phyloP scores from a whole-genome alignment of 2,888 invertebrate species.

The Acanthoscelides obtectus region DNA sequence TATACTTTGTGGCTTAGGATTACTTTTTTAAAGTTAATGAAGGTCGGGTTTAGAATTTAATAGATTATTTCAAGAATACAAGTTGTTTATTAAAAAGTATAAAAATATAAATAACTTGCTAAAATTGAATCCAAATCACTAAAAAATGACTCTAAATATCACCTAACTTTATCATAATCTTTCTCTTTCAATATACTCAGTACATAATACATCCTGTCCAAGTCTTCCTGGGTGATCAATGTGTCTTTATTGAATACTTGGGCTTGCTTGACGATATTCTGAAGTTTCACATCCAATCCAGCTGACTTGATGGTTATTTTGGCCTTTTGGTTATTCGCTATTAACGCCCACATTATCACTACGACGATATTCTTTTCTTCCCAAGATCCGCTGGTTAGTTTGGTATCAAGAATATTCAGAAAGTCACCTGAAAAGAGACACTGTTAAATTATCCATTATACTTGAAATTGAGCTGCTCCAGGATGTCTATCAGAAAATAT shows the following conservation, averaged over 20 bases:
- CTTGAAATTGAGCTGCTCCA: too few species aligned
- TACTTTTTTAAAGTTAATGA: too few species aligned
- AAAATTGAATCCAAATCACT: not conserved
- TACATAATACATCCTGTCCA: constrained; percentile 39
- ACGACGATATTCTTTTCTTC: constrained; percentile 49
- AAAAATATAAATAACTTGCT: not conserved
- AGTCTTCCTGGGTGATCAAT: constrained; percentile 32
- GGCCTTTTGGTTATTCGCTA: constrained; percentile 66
- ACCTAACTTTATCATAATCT: constrained; percentile 15
- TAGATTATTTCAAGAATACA: not conserved
- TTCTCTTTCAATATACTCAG: constrained; percentile 33
- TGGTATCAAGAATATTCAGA: constrained; percentile 47
- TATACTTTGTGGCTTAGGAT: too few species aligned
- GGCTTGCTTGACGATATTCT: constrained; percentile 47
- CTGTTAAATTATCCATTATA: too few species aligned
- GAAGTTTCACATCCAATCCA: constrained; percentile 48
- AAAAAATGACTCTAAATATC: constrained; percentile 6
- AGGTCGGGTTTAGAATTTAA: too few species aligned
- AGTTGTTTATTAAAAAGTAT: not conserved
- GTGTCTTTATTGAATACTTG: constrained; percentile 37
- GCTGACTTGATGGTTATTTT: constrained; percentile 52
- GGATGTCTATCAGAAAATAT: too few species aligned
- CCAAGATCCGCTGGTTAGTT: constrained; percentile 43
- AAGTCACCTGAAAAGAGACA: constrained; percentile 48
- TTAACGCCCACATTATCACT: constrained; percentile 61